Evolutionary conservation across 2,113 vertebrate species (phyloP), one percentile per base, ranked within the genome.

Genomic region (Dromas ardeola): DNA sequence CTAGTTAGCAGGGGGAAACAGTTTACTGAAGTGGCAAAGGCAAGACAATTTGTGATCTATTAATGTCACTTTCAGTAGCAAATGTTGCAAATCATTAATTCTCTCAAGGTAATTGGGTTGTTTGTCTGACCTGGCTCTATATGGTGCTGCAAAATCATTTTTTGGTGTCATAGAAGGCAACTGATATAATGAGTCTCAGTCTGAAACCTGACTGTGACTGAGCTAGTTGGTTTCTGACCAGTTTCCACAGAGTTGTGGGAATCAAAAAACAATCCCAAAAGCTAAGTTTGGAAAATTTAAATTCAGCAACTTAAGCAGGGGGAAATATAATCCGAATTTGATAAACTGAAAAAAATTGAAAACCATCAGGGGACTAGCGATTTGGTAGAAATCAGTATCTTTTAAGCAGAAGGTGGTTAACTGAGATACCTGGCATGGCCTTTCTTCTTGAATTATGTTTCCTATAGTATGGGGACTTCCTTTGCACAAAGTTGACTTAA

Each of bases 281-380:
- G 13, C 13, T 55, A 32, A 14, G 10, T 47, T 80, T 30, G 18
- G 10, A 38, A 77, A 42, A 4, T 34, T 56, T 47, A 70, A 73
- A 43, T 74, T 74, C 45, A 74, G 32, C 55, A 29, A 0, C 9
- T 53, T n/a, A 32, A 70, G 13, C 6, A 14, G 32, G 3, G 5
- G 17, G 2, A 0, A 0, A 26, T 52, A 62, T 45, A 63, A 45
- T 53, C 17, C 0, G 12, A 36, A 7, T 38, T 52, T n/a, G 13
- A 47, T 32, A 45, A 86, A 52, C 6, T 32, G 50, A 47, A n/a
- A 40, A 62, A 59, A 53, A 13, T 4, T 22, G 11, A 80, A 47
- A 50, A 43, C 45, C 25, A 22, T 5, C 22, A 50, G n/a, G 5
- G 29, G 2, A 40, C 6, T 36, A 40, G 8, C 1, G 10, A 50